A percentile compares a stretch with the other conserved stretches of the same genome.
These are phyloP conservation scores for Caerostris extrusa DNA, from an alignment of 1,140 invertebrate genomes.

Conservation along the genomic window DNA sequence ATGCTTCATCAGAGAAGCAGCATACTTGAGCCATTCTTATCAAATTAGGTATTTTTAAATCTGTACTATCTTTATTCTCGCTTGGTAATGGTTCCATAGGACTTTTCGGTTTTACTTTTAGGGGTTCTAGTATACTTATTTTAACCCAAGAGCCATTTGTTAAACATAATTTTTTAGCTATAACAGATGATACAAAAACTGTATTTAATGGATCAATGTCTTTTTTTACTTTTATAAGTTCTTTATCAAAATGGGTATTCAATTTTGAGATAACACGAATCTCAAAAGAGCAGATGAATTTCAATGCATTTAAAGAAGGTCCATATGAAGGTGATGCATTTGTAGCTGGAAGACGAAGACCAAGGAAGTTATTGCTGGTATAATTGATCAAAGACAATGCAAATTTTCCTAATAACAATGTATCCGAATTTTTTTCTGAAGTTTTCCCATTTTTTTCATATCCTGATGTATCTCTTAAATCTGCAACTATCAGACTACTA, in stretches of 20 bases:
- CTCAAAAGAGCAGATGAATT: conserved; percentile 50
- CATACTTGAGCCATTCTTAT: conserved; percentile 52
- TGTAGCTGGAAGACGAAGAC: conserved; percentile 3
- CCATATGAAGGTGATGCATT: not conserved
- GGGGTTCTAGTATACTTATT: conserved; percentile 50
- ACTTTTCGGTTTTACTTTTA: conserved; percentile 30
- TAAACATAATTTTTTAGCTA: conserved; percentile 21
- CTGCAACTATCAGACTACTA: conserved; percentile 51
- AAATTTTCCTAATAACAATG: not conserved
- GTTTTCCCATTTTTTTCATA: not conserved
- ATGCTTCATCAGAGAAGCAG: conserved; percentile 32
- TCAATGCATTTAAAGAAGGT: conserved; percentile 1
- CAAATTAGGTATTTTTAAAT: not conserved
- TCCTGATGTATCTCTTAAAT: conserved; percentile 14
- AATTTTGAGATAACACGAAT: conserved; percentile 53
- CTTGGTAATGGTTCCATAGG: conserved; percentile 10
- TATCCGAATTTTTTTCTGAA: not conserved
- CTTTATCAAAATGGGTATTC: conserved; percentile 41
- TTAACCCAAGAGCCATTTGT: conserved; percentile 61
- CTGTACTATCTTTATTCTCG: not conserved
- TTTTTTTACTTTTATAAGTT: conserved; percentile 3
- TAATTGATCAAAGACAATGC: conserved; percentile 64
- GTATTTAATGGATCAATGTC: conserved; percentile 65
- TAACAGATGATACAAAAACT: conserved; percentile 48
- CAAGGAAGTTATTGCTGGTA: conserved; percentile 57